Percentiles rank a stretch among this genome's conserved stretches.
phyloP scores from a whole-genome alignment of 2,113 vertebrate species.

The Illadopsis cleaveri region DNA sequence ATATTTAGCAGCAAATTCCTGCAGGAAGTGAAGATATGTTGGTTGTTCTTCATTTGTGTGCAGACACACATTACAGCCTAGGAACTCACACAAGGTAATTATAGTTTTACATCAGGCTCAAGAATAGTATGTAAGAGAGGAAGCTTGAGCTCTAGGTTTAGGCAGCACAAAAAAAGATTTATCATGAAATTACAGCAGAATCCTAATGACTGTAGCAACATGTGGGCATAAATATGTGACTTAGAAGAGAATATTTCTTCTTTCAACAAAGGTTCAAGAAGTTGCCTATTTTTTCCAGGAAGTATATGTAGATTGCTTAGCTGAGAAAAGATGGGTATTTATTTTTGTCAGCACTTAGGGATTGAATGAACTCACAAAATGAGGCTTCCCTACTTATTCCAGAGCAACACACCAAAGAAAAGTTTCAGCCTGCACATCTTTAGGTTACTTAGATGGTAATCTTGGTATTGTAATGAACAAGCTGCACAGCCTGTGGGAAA shows the following conservation, averaged over 20 bases:
- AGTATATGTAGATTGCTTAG: background rate
- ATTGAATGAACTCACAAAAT: background rate
- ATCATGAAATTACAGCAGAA: background rate
- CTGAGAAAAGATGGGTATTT: background rate
- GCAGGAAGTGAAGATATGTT: background rate
- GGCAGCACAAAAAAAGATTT: background rate
- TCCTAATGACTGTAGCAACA: background rate
- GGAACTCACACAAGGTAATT: background rate
- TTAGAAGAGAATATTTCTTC: background rate
- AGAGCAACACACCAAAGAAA: conserved; percentile 17
- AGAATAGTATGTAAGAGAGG: background rate
- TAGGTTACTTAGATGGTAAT: background rate
- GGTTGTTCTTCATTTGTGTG: background rate
- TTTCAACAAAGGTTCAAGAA: background rate
- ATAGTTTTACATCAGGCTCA: background rate
- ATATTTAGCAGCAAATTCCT: background rate
- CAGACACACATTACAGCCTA: background rate
- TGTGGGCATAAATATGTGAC: background rate
- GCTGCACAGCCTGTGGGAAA: background rate
- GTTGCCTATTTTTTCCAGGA: background rate
- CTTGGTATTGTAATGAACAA: background rate
- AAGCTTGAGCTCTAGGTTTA: background rate
- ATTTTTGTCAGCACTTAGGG: background rate
- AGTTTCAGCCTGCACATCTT: background rate
- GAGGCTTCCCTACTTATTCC: background rate